phyloP scores from a whole-genome alignment of 1,140 invertebrate genomes.

The Lucilia sericata region DNA sequence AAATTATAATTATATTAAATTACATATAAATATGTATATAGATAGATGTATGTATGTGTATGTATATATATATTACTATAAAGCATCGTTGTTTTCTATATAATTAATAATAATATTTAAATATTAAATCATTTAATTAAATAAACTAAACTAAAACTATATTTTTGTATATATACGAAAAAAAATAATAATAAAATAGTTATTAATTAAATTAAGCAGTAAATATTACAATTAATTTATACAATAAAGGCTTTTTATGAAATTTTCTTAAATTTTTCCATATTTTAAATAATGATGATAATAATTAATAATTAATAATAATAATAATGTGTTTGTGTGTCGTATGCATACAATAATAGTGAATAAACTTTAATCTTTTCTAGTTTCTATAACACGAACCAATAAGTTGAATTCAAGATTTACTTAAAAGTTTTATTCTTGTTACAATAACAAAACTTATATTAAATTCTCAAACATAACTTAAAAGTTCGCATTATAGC shows the following conservation, averaged over 20 bases:
- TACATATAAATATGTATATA: conserved; percentile 22
- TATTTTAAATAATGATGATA: not conserved
- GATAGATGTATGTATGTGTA: conserved; percentile 28
- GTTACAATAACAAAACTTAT: too few species aligned
- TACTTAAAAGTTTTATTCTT: too few species aligned
- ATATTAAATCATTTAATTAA: conserved; percentile 26
- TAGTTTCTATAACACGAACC: not conserved
- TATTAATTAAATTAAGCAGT: conserved; percentile 25
- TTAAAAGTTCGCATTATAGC: too few species aligned
- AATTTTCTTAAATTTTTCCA: not conserved
- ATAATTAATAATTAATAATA: not conserved
- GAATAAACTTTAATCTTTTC: conserved; percentile 48
- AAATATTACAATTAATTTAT: conserved; percentile 44
- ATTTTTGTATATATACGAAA: conserved; percentile 32
- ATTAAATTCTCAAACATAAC: too few species aligned
- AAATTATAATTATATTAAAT: conserved; percentile 35
- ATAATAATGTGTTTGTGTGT: conserved; percentile 28
- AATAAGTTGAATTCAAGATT: too few species aligned
- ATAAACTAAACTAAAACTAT: conserved; percentile 33
- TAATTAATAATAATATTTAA: conserved; percentile 3
- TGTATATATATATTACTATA: conserved; percentile 25
- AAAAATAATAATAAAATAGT: conserved; percentile 38
- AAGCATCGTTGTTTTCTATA: conserved; percentile 36
- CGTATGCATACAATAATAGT: conserved; percentile 48
- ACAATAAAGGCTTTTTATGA: conserved; percentile 39